These are phyloP conservation scores for Oscheius sp. DNA, from an alignment of 1,140 invertebrate species.

Conservation along the genomic window DNA sequence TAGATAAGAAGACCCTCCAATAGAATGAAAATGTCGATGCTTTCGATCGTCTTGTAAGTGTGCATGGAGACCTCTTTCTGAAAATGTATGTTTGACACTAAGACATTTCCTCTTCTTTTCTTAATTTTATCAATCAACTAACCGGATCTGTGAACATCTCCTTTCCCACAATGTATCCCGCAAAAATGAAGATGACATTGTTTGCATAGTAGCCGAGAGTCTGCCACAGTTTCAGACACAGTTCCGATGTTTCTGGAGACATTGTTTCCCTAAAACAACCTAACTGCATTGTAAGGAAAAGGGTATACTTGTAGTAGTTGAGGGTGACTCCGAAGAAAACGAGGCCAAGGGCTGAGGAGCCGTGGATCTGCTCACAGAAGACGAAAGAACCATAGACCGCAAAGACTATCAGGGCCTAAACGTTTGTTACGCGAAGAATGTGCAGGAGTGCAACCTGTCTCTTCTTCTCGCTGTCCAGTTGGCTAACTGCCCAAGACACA, in stretches of 20 bases:
- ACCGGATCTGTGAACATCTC: background rate
- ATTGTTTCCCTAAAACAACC: constrained; percentile 2
- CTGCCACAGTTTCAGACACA: constrained; percentile 11
- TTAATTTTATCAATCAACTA: no score
- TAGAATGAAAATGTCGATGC: constrained; percentile 3
- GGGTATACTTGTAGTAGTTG: constrained; percentile 9
- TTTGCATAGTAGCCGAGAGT: constrained; percentile 23
- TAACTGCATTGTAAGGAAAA: no score
- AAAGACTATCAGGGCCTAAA: constrained; percentile 20
- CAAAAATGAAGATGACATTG: constrained; percentile 27
- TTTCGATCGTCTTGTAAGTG: background rate
- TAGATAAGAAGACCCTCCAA: background rate
- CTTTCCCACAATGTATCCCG: constrained; percentile 4
- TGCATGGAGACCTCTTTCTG: no score
- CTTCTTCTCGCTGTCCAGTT: background rate
- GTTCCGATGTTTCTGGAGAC: background rate
- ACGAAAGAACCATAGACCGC: constrained; percentile 19
- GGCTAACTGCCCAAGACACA: constrained; percentile 1
- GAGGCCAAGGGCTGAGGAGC: constrained; percentile 14
- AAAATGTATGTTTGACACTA: no score
- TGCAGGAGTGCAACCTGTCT: constrained; percentile 9
- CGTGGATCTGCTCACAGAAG: constrained; percentile 1
- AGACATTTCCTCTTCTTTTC: no score
- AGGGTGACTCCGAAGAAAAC: constrained; percentile 24
- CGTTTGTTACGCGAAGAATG: background rate